Evolutionary conservation across 2,113 vertebrate genomes (phyloP).

Genomic region (human (Homo sapiens)): GRCh38 chr13:43582001-43582500

Average conservation of each 20-base stretch:
- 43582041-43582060: background rate
- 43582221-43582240: background rate
- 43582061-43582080: background rate
- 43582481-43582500: background rate
- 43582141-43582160: background rate
- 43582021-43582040: background rate
- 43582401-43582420: conserved; percentile 18
- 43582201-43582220: background rate
- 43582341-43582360: background rate
- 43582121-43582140: conserved; percentile 29
- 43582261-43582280: background rate
- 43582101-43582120: background rate
- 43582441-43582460: background rate
- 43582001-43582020: background rate
- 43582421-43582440: background rate
- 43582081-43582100: background rate
- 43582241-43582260: background rate
- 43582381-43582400: background rate
- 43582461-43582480: background rate
- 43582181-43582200: background rate
- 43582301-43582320: conserved; percentile 18
- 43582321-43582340: background rate
- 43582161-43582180: background rate
- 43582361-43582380: background rate
- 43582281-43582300: conserved; percentile 3